A percentile compares a stretch with the other conserved stretches of the same genome.
Evolutionary conservation across 2,888 invertebrate species (phyloP).

Genomic region (Agriopis marginaria): DNA sequence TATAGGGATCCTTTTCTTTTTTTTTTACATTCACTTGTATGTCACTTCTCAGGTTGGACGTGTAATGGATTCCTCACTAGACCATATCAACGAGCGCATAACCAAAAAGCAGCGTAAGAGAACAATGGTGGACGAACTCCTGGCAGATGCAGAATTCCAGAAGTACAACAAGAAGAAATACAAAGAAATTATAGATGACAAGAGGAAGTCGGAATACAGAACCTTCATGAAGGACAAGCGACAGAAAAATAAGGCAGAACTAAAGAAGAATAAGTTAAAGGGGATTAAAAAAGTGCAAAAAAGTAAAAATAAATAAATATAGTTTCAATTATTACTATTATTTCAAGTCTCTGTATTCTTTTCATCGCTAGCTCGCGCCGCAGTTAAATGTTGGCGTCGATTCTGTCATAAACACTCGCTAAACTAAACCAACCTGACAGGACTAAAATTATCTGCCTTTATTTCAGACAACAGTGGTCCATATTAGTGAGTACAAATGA

Average conservation of each 20-base stretch:
- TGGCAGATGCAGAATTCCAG: slow-evolving; percentile 95
- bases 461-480: too few relatives aligned
- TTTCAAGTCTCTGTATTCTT: not conserved
- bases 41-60: slow-evolving; percentile 88
- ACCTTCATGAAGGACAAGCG: slow-evolving; percentile 92
- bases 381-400: too few relatives aligned
- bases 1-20: too few relatives aligned
- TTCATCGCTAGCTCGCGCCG: too few relatives aligned
- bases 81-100: slow-evolving; percentile 94
- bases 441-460: too few relatives aligned
- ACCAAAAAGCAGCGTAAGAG: slow-evolving; percentile 95
- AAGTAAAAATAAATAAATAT: slow-evolving; percentile 35
- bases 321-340: not conserved
- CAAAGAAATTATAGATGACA: slow-evolving; percentile 91
- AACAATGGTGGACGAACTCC: slow-evolving; percentile 96
- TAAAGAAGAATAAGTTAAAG: slow-evolving; percentile 74
- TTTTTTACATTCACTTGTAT: not conserved
- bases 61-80: slow-evolving; percentile 93
- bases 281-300: slow-evolving; percentile 56
- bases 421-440: too few relatives aligned
- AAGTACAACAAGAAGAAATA: slow-evolving; percentile 93
- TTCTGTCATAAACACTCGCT: too few relatives aligned
- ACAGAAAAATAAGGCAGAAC: slow-evolving; percentile 86
- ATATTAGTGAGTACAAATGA: too few relatives aligned
- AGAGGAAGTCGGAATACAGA: slow-evolving; percentile 89